phyloP scores from a whole-genome alignment of 2,888 invertebrate genomes.

The Cryptocephalus moraei region DNA sequence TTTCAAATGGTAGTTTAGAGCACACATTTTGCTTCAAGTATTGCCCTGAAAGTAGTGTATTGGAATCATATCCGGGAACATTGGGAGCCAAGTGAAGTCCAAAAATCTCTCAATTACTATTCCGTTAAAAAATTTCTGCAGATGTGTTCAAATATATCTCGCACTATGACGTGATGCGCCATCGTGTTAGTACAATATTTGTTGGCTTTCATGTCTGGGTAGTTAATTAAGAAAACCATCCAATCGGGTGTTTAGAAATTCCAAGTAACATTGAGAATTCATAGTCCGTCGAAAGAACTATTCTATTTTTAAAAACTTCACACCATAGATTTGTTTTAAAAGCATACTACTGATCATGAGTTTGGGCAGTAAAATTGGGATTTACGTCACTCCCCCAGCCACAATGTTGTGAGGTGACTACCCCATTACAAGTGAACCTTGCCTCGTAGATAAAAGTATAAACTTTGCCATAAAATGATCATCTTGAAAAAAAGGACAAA shows the following conservation, averaged over 20 bases:
- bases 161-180: neutral
- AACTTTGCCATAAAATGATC: too few relatives aligned
- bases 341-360: neutral
- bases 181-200: neutral
- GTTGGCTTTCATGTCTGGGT: neutral
- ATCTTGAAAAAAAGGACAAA: neutral
- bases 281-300: neutral
- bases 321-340: neutral
- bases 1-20: neutral
- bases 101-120: slow-evolving; percentile 1
- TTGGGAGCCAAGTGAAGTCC: too few relatives aligned
- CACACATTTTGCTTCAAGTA: slow-evolving; percentile 1
- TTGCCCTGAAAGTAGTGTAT: slow-evolving; percentile 1
- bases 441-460: too few relatives aligned
- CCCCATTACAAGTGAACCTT: too few relatives aligned
- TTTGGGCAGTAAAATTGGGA: neutral
- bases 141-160: neutral
- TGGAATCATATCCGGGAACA: slow-evolving; percentile 1
- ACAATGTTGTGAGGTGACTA: too few relatives aligned
- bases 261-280: neutral
- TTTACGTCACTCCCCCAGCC: too few relatives aligned
- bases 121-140: neutral
- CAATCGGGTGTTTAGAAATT: neutral
- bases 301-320: neutral
- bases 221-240: neutral